These are phyloP conservation scores for Zaprionus davidi DNA, from an alignment of 1,140 invertebrate species.

Conservation along the genomic window DNA sequence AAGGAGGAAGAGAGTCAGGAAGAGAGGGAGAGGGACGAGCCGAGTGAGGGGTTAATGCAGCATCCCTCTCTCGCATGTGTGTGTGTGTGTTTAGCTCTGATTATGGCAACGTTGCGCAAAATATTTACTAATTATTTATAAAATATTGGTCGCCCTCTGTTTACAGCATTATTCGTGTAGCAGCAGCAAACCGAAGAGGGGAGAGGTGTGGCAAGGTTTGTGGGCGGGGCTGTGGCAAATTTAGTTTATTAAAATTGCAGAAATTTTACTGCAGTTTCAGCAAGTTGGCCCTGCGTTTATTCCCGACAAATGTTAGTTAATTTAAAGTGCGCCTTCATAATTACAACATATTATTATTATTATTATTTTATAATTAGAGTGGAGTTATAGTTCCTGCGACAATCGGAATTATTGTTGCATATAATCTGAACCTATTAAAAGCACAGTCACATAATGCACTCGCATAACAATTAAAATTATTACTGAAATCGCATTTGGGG, in stretches of 20 bases:
- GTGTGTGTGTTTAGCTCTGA: slow-evolving; percentile 11
- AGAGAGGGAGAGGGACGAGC: background rate
- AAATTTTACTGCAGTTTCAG: slow-evolving; percentile 47
- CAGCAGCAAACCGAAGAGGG: background rate
- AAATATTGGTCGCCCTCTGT: slow-evolving; percentile 71
- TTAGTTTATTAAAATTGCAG: slow-evolving; percentile 71
- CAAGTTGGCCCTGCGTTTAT: slow-evolving; percentile 18
- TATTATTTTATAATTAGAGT: background rate
- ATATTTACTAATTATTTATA: slow-evolving; percentile 77
- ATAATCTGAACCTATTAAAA: background rate
- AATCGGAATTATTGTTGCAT: background rate
- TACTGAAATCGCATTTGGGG: background rate
- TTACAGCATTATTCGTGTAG: slow-evolving; percentile 62
- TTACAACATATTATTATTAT: background rate
- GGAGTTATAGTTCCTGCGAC: background rate
- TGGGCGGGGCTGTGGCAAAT: background rate
- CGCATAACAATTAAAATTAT: background rate
- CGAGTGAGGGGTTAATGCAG: background rate
- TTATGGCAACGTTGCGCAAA: slow-evolving; percentile 39
- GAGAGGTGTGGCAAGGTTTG: background rate
- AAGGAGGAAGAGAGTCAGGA: background rate
- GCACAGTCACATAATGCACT: background rate
- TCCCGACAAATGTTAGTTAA: slow-evolving; percentile 1
- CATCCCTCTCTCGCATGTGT: background rate
- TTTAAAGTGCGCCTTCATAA: background rate